Conservation (phyloP, 1,140 invertebrate genomes). For the Eriosoma lanigerum region DNA sequence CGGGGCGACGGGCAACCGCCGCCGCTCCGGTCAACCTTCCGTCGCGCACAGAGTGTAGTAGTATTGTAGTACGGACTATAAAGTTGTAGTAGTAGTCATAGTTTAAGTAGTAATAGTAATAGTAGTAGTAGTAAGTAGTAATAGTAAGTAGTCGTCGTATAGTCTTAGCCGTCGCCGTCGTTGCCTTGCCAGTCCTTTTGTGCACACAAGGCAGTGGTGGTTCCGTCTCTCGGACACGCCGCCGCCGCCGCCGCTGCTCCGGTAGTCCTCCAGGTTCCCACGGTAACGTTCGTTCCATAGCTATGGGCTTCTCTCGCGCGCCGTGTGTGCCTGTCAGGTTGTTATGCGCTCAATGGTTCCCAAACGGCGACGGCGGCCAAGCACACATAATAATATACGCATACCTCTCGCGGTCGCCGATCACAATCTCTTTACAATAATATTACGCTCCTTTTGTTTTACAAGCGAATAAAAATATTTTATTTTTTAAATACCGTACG, state of each 20-base stretch:
- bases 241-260: constrained; percentile 43
- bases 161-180: background rate
- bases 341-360: constrained; percentile 49
- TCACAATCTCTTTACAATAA: constrained; percentile 31
- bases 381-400: too few relatives aligned
- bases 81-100: background rate
- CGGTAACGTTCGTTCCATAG: constrained; percentile 52
- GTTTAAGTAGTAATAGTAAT: background rate
- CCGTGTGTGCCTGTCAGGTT: constrained; percentile 44
- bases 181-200: constrained; percentile 50
- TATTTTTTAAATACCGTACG: constrained; percentile 25
- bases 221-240: constrained; percentile 49
- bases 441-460: constrained; percentile 44
- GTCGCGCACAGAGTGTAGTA: constrained; percentile 18
- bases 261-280: constrained; percentile 51
- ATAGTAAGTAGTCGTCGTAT: background rate
- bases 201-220: constrained; percentile 24
- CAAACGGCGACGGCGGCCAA: constrained; percentile 18
- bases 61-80: constrained; percentile 9
- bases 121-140: constrained; percentile 30
- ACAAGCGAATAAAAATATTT: constrained; percentile 1
- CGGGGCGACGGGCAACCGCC: constrained; percentile 9
- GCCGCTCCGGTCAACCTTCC: constrained; percentile 43
- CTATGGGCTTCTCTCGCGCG: constrained; percentile 49
- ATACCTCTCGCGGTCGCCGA: constrained; percentile 26